Conservation (phyloP, 2,113 vertebrate genomes). For the Meleagris gallopavo region DNA sequence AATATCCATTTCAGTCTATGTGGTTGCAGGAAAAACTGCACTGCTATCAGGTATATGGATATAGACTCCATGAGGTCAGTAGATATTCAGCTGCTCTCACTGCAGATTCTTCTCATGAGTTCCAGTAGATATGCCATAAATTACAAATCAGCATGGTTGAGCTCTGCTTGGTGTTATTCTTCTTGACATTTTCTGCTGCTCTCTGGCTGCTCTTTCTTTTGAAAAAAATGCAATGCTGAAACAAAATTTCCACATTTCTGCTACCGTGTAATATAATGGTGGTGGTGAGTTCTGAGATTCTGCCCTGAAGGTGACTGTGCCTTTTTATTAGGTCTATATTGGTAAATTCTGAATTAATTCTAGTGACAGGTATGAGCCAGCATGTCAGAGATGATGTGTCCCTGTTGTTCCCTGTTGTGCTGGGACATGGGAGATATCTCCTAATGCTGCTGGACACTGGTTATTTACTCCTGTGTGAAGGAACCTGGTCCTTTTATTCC, state of each 20-base stretch:
- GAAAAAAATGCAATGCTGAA: neutral
- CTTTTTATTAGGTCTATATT: neutral
- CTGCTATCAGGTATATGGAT: neutral
- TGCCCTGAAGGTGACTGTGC: neutral
- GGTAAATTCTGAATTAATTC: neutral
- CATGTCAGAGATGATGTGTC: neutral
- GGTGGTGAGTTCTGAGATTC: neutral
- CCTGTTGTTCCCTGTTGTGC: neutral
- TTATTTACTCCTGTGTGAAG: neutral
- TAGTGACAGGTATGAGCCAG: neutral
- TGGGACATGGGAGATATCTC: neutral
- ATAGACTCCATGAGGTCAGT: neutral
- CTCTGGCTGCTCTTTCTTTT: neutral
- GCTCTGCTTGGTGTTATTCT: neutral
- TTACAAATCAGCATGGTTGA: neutral
- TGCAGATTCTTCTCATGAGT: neutral
- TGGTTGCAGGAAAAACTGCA: neutral
- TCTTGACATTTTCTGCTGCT: neutral
- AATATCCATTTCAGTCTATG: neutral
- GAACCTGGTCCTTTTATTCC: neutral
- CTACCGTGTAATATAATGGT: too few relatives aligned
- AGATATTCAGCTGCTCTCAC: neutral
- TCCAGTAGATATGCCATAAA: neutral
- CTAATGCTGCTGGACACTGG: neutral
- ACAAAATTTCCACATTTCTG: neutral